Evolutionary conservation across 1,140 invertebrate genomes (phyloP).

Genomic region (Teleogryllus occipitalis): DNA sequence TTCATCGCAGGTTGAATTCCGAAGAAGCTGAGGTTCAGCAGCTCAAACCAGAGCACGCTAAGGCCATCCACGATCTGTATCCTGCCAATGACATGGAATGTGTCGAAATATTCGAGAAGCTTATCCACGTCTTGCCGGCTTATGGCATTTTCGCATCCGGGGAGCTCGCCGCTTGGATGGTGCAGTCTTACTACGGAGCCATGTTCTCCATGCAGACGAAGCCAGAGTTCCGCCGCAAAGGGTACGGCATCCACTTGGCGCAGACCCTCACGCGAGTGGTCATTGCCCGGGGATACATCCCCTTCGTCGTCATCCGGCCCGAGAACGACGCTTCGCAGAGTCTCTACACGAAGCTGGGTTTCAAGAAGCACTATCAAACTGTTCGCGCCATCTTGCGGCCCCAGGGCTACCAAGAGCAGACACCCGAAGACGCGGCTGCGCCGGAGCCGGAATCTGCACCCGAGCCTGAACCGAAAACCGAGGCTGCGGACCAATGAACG

Average conservation of each 20-base stretch:
- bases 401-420: constrained; percentile 22
- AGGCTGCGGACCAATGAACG: neutral
- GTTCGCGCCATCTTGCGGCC: constrained; percentile 66
- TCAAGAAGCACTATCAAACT: constrained; percentile 64
- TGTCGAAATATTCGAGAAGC: constrained; percentile 67
- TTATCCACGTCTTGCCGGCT: constrained; percentile 62
- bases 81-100: constrained; percentile 78
- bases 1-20: constrained; percentile 39
- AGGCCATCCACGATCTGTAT: constrained; percentile 71
- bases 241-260: constrained; percentile 58
- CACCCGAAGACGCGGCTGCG: neutral
- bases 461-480: neutral
- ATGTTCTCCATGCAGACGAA: constrained; percentile 87
- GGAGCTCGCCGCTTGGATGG: constrained; percentile 72
- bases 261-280: constrained; percentile 57
- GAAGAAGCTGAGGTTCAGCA: constrained; percentile 49
- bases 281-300: constrained; percentile 62
- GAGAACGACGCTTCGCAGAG: constrained; percentile 74
- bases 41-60: constrained; percentile 62
- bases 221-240: constrained; percentile 69
- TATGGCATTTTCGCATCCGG: constrained; percentile 66
- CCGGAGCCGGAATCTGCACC: neutral
- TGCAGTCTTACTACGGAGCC: constrained; percentile 78
- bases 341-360: constrained; percentile 69
- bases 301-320: constrained; percentile 76